Percentiles rank a stretch among this genome's conserved stretches.
These are phyloP conservation scores for Heliangelus exortis DNA, from an alignment of 2,797 vertebrate species.

Conservation along the genomic window DNA sequence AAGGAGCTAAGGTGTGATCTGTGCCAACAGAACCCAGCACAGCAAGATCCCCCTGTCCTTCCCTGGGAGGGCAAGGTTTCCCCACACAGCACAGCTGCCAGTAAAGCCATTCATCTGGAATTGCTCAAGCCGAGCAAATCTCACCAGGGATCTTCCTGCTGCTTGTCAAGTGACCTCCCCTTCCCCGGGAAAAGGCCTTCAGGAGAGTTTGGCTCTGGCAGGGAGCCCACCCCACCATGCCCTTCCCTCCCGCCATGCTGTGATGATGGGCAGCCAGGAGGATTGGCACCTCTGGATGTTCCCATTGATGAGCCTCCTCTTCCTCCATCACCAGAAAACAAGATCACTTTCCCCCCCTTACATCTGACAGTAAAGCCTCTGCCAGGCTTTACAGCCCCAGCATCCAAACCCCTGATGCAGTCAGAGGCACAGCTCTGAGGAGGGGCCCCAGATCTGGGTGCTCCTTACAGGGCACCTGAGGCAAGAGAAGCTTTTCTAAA, in stretches of 20 bases:
- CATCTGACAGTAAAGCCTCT: neutral
- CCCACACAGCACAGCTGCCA: neutral
- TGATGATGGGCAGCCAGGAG: neutral
- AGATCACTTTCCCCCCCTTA: neutral
- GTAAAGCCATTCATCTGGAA: neutral
- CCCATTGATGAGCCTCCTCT: neutral
- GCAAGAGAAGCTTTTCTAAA: neutral
- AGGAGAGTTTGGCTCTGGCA: neutral
- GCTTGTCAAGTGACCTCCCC: neutral
- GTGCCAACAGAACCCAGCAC: neutral
- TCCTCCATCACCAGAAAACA: neutral
- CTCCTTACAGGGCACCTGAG: neutral
- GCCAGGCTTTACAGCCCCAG: neutral
- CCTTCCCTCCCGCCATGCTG: neutral
- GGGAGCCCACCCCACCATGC: neutral
- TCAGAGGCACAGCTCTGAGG: neutral
- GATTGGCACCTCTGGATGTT: neutral
- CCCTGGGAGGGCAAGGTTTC: neutral
- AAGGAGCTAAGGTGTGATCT: neutral
- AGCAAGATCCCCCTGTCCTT: neutral
- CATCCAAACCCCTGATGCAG: neutral
- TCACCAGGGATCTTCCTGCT: neutral
- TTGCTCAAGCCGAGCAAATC: neutral
- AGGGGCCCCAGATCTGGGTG: fast-evolving
- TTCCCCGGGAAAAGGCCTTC: neutral